Evolutionary conservation across 2,888 invertebrate species (phyloP), one percentile per base, ranked within the genome.

Genomic region (Dromius quadrimaculatus): DNA sequence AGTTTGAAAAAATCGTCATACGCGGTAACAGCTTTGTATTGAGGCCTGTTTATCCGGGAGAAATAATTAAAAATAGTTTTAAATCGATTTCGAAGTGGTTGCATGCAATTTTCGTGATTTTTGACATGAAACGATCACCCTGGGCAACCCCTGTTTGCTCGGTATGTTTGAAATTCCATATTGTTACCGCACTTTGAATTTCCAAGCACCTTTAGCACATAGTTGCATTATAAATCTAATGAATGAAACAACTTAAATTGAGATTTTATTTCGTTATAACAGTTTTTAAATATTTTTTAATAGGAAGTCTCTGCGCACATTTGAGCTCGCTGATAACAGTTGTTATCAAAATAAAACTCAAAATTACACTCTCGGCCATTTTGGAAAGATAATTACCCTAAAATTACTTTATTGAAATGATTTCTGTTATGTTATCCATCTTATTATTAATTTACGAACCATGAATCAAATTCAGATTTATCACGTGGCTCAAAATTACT

Each of bases 1-100:
- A 22, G 62, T 23, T 62, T 41, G 38, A 62, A 62, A 59, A 62
- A 41, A 41, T 23, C 62, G 62, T 41, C 62, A 62, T 22, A 45
- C 13, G 4, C 17, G 17, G 45, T n/a, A 41, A 4, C 3, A 41
- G 41, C 41, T 11, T n/a, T 6, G 32, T 32, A 9, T 32, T 32
- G 32, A 6, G 32, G 5, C 9, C 11, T 41, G 4, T 3, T 41
- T 41, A 8, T 41, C 41, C 41, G 41, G 6, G 32, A 32, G 5
- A 6, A 32, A 32, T 6, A 5, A 32, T 32, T 32, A 6, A 32
- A 32, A 32, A 6, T 32, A 23, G 23, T 22, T 47, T 20, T 11
- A 23, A 47, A 28, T 54, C 28, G 28, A 9, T 22, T 54, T 54
- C 2, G 0, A 23, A 28, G 47, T 54, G 28, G 9, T 54, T 62